These are phyloP conservation scores for Drosophila ambigua DNA, from an alignment of 1,140 invertebrate species.

Conservation along the genomic window DNA sequence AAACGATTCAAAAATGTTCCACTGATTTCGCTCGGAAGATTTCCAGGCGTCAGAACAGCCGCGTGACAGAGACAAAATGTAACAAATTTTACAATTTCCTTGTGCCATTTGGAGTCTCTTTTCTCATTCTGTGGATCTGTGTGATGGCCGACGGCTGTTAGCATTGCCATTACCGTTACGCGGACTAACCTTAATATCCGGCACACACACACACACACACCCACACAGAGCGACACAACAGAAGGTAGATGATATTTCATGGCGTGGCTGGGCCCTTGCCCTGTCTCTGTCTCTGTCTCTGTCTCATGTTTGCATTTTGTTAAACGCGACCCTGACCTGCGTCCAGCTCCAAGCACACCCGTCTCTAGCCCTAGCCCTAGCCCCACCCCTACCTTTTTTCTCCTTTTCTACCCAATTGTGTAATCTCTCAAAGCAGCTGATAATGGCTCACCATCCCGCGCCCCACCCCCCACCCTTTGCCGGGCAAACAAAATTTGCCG, in stretches of 20 bases:
- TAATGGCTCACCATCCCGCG: conserved; percentile 54
- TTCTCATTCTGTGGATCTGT: conserved; percentile 36
- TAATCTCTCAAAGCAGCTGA: conserved; percentile 74
- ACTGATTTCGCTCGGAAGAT: conserved; percentile 39
- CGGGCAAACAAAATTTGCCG: conserved; percentile 45
- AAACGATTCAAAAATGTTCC: conserved; percentile 1
- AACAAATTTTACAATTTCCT: conserved; percentile 79
- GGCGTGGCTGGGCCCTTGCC: conserved; percentile 33
- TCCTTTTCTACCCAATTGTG: conserved; percentile 13
- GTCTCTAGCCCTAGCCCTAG: neutral
- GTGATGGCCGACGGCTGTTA: conserved; percentile 65
- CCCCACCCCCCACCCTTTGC: neutral
- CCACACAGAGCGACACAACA: neutral
- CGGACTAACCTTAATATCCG: conserved; percentile 76
- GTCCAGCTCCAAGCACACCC: conserved; percentile 32
- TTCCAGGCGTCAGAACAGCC: conserved; percentile 28
- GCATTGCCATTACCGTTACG: conserved; percentile 70
- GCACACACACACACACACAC: conserved; percentile 21
- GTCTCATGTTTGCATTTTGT: conserved; percentile 67
- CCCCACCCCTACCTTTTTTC: conserved; percentile 1
- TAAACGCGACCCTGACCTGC: conserved; percentile 64
- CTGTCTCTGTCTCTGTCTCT: conserved; percentile 6
- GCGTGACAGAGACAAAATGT: conserved; percentile 56
- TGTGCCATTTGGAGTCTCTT: conserved; percentile 49
- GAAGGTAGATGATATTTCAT: conserved; percentile 53